A percentile compares a stretch with the other conserved stretches of the same genome.
These are phyloP conservation scores for Patagioenas fasciata DNA, from an alignment of 2,113 vertebrate genomes.

Conservation along the genomic window DNA sequence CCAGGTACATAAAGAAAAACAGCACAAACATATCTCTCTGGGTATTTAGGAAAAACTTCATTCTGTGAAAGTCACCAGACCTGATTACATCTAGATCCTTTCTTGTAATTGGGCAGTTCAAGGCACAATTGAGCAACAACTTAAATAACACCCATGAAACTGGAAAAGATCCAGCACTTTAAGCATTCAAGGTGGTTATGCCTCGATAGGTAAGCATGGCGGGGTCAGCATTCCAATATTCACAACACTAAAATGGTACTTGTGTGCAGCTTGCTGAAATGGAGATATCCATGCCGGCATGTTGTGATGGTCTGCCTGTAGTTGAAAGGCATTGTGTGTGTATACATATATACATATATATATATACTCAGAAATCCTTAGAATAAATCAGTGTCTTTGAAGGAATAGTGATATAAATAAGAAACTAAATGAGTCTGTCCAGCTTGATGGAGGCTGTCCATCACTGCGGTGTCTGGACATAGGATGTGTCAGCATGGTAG, in stretches of 20 bases:
- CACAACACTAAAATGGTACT: background rate
- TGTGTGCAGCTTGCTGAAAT: background rate
- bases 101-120: background rate
- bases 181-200: background rate
- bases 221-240: rapidly evolving
- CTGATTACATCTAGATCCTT: background rate
- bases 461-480: background rate
- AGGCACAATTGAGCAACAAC: background rate
- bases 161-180: background rate
- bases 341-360: too few relatives aligned
- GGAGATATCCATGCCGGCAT: background rate
- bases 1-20: background rate
- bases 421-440: background rate
- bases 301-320: background rate
- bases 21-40: background rate
- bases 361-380: rapidly evolving
- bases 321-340: background rate
- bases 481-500: rapidly evolving
- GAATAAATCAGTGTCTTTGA: background rate
- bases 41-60: rapidly evolving
- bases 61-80: background rate
- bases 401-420: background rate
- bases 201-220: background rate
- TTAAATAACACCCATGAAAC: background rate
- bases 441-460: background rate